Evolutionary conservation across 2,113 vertebrate species (phyloP).

Genomic region (Crotophaga sulcirostris): DNA sequence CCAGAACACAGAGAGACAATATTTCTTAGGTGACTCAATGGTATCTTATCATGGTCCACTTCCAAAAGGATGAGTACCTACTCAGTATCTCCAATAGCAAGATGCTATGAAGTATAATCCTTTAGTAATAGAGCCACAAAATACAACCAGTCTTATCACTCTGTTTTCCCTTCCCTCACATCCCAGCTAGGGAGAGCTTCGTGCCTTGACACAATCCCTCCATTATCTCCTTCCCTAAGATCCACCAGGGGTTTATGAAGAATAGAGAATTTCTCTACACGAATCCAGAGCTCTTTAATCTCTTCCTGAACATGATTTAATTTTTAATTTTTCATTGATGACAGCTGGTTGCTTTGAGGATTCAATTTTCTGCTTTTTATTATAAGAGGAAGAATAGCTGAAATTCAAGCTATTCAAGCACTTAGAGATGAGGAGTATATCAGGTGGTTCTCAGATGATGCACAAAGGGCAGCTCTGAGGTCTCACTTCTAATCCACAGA

Average conservation of each 20-base stretch:
- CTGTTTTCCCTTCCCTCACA: background rate
- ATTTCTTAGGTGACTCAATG: background rate
- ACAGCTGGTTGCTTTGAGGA: fast-evolving
- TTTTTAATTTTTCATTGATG: background rate
- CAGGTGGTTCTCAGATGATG: background rate
- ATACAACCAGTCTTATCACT: background rate
- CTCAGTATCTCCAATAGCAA: background rate
- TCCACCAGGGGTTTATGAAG: background rate
- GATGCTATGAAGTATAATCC: background rate
- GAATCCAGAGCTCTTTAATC: background rate
- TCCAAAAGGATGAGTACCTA: background rate
- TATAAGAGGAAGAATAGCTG: background rate
- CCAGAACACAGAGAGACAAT: background rate
- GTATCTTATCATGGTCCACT: background rate
- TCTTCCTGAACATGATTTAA: background rate
- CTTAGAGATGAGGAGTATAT: background rate
- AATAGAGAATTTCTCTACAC: background rate
- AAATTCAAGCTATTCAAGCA: background rate
- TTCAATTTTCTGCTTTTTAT: background rate
- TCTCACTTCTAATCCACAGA: background rate
- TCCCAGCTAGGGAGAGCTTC: background rate
- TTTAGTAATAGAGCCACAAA: background rate
- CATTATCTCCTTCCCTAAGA: background rate
- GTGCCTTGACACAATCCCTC: background rate
- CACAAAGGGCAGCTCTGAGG: background rate